Evolutionary conservation across 2,888 invertebrate species (phyloP), one percentile per base, ranked within the genome.

Genomic region (Leuctra nigra): DNA sequence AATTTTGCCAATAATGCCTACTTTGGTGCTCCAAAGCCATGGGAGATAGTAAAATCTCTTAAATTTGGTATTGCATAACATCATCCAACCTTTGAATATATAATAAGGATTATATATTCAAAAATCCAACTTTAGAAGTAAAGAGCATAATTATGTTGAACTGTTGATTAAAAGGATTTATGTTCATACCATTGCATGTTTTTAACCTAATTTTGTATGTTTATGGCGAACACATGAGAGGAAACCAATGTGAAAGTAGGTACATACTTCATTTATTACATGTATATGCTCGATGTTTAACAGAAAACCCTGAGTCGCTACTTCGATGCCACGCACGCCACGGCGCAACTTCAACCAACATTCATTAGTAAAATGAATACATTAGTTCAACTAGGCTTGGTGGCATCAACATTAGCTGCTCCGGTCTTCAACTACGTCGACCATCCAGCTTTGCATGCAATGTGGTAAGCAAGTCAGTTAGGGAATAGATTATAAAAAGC

Each of bases 301-400:
- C 76, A 94, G 92, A 85, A 83, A 75, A 95, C 94, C 1, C 70
- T 94, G 54, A 80, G 83, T 59, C 80, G 91, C 62, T 94, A 92
- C 71, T 95, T 95, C 70, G 92, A 96, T 75, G 86, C 87, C n/a
- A 88, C 91, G 4, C 85, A 89, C 71, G 90, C 91, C 2, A 93
- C 94, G n/a, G 94, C 89, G 25, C 89, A 92, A 72, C 75, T 98
- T 52, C 87, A 89, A 16, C 98, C 98, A 4, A 95, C 96, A 11
- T 80, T 87, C 55, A 84, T 93, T 44, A 97, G 96, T 72, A 98
- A 98, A 82, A 81, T 95, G 1, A 98, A 98, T 72, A 98, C 97
- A 6, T 87, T 83, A 4, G 77, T 98, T 24, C 97, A 98, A 72
- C 75, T 98, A 47, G 72, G 83, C 41, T 76, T 96, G 61, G 89